Evolutionary conservation across 2,797 vertebrate species (phyloP).

Genomic region (Eulemur coronatus): DNA sequence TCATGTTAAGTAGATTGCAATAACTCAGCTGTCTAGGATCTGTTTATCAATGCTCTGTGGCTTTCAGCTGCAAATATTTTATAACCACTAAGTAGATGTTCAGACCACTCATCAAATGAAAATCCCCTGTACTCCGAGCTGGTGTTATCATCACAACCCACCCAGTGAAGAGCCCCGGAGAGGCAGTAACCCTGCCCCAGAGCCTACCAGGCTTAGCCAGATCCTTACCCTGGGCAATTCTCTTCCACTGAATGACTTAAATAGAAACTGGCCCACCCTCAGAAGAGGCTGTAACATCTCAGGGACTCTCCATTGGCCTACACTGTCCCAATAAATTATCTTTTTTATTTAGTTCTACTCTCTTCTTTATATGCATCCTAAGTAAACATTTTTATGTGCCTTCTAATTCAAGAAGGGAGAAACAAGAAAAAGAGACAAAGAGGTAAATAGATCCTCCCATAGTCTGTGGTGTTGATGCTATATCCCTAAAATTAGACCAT

Average conservation of each 20-base stretch:
- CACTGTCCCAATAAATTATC: background rate
- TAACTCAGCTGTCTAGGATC: constrained; percentile 61
- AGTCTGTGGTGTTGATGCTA: background rate
- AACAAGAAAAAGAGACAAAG: background rate
- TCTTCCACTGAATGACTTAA: constrained; percentile 1
- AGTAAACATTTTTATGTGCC: background rate
- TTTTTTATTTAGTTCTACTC: constrained; percentile 33
- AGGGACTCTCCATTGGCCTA: background rate
- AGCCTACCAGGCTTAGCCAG: background rate
- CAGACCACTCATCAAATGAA: constrained; percentile 71
- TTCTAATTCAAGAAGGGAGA: background rate
- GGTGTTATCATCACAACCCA: constrained; percentile 65
- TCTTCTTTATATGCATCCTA: background rate
- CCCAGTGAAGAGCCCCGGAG: constrained; percentile 59
- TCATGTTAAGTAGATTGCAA: constrained; percentile 72
- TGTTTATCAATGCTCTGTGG: constrained; percentile 65
- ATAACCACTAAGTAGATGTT: constrained; percentile 71
- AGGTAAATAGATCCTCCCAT: background rate
- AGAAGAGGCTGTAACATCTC: constrained; percentile 34
- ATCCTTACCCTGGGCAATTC: background rate
- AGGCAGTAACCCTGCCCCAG: constrained; percentile 16
- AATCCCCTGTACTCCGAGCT: constrained; percentile 54
- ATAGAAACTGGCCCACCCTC: background rate
- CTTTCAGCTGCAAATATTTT: constrained; percentile 79
- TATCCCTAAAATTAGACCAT: background rate